phyloP scores from a whole-genome alignment of 2,113 vertebrate species.

The Stercorarius parasiticus region DNA sequence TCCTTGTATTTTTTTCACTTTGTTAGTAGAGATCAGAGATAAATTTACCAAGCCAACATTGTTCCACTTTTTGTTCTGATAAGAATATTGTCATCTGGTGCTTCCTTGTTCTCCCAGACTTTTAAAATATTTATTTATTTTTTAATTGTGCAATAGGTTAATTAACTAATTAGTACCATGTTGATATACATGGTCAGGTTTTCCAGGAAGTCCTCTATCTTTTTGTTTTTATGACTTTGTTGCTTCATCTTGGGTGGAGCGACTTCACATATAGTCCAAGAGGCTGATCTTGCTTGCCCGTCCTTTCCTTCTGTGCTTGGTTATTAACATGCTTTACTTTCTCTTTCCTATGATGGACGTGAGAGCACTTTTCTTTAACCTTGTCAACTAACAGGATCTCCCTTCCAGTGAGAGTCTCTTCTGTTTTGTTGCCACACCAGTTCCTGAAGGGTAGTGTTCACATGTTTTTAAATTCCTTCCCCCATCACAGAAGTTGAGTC shows the following conservation, averaged over 20 bases:
- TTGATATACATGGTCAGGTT: slow-evolving; percentile 6
- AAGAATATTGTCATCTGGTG: not conserved
- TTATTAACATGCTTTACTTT: not conserved
- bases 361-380: not conserved
- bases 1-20: slow-evolving; percentile 26
- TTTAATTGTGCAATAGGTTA: slow-evolving; percentile 32
- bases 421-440: not conserved
- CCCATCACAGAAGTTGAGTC: not conserved
- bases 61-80: not conserved
- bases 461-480: not conserved
- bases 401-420: not conserved
- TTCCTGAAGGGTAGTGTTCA: not conserved
- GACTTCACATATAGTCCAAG: not conserved
- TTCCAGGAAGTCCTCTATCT: slow-evolving; percentile 40
- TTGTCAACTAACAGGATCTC: not conserved
- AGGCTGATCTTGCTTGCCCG: not conserved
- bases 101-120: slow-evolving; percentile 9
- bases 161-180: slow-evolving; percentile 24
- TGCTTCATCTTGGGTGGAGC: slow-evolving; percentile 18
- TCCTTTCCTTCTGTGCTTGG: not conserved
- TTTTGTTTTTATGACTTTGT: not conserved
- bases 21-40: not conserved
- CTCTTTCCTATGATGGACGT: not conserved
- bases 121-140: slow-evolving; percentile 37
- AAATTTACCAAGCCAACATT: not conserved